Evolutionary conservation across 2,797 vertebrate genomes (phyloP).

Genomic region (Vireo griseus): DNA sequence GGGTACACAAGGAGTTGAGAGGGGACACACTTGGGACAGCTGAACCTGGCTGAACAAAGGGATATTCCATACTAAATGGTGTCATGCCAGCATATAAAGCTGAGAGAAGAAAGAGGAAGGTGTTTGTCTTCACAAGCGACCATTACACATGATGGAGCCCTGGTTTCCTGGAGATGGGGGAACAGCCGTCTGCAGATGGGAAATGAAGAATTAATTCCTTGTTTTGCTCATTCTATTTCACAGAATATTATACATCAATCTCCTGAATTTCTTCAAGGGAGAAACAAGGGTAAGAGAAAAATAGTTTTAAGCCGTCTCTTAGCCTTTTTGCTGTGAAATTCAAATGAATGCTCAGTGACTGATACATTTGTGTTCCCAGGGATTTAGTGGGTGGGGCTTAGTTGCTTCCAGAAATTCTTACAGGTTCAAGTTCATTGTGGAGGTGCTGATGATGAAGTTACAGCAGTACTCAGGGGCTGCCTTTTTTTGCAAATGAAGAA

Average conservation of each 20-base stretch:
- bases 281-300: not conserved
- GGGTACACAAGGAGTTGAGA: not conserved
- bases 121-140: not conserved
- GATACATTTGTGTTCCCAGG: not conserved
- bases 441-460: not conserved
- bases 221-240: not conserved
- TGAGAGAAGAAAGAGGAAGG: not conserved
- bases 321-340: not conserved
- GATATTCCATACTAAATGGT: too few species aligned
- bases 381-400: not conserved
- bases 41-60: not conserved
- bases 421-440: not conserved
- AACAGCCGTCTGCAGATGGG: not conserved
- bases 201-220: not conserved
- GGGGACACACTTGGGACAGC: not conserved
- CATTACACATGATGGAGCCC: not conserved
- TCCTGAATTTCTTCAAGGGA: not conserved
- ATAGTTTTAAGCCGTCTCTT: not conserved
- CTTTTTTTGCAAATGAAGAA: not conserved
- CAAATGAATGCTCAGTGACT: not conserved
- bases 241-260: not conserved
- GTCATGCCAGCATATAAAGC: not conserved
- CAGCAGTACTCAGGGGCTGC: accelerated
- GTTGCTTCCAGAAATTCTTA: not conserved
- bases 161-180: too few species aligned